Evolutionary conservation across 2,113 vertebrate species (phyloP).

Genomic region (Mobula birostris): DNA sequence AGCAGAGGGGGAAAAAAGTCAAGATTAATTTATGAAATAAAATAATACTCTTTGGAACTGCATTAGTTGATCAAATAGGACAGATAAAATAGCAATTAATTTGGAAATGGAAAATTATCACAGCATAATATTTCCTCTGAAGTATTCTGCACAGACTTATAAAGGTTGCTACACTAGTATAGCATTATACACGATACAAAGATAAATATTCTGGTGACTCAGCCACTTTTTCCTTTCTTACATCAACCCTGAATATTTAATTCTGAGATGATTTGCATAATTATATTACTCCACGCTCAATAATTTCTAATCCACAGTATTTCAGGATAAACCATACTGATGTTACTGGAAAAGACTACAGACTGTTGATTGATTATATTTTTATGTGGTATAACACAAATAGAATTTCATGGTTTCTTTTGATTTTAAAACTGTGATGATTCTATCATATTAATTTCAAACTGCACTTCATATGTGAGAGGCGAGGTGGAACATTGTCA

Average conservation of each 20-base stretch:
- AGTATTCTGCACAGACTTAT: background rate
- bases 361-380: constrained; percentile 3
- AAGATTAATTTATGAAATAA: background rate
- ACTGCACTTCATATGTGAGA: background rate
- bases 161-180: background rate
- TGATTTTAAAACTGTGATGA: background rate
- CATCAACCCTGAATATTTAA: constrained; percentile 30
- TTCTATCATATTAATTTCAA: background rate
- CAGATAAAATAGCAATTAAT: constrained; percentile 20
- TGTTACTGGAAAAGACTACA: background rate
- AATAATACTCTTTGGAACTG: background rate
- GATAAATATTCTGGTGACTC: constrained; percentile 19
- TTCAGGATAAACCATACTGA: background rate
- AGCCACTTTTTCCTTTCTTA: background rate
- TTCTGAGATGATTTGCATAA: constrained; percentile 28
- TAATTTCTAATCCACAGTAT: constrained; percentile 15
- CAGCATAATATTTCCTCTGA: background rate
- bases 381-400: background rate
- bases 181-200: background rate
- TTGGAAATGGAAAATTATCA: background rate
- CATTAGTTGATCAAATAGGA: background rate
- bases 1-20: background rate
- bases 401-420: background rate
- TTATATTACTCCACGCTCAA: constrained; percentile 8
- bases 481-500: background rate